Conservation (phyloP, 1,140 invertebrate genomes). For the Colletes latitarsis region DNA sequence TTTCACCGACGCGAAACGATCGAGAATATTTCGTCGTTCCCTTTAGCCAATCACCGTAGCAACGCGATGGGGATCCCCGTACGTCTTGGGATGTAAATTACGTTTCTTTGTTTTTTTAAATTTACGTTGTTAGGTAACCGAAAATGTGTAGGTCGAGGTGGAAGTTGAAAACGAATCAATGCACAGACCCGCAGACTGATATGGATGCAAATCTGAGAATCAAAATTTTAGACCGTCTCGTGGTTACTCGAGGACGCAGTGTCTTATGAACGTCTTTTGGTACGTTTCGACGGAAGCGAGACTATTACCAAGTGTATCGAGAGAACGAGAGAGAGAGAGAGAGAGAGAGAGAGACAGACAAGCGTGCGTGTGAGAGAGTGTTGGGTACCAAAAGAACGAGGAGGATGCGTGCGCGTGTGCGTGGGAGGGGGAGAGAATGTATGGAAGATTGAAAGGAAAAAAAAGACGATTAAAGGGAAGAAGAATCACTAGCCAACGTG, state of each 20-base stretch:
- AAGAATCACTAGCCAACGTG: slow-evolving; percentile 60
- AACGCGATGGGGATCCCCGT: background rate
- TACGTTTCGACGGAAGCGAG: background rate
- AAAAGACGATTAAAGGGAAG: slow-evolving; percentile 20
- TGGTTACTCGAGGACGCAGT: slow-evolving; percentile 39
- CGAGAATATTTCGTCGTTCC: background rate
- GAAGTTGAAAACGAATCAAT: slow-evolving; percentile 53
- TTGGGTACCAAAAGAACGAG: slow-evolving; percentile 8
- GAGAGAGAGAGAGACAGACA: slow-evolving; percentile 7
- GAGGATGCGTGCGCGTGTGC: slow-evolving; percentile 25
- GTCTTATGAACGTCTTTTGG: slow-evolving; percentile 45
- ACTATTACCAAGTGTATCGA: background rate
- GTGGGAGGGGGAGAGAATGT: slow-evolving; percentile 16
- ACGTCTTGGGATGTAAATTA: slow-evolving; percentile 35
- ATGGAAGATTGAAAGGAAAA: background rate
- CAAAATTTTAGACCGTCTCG: slow-evolving; percentile 64
- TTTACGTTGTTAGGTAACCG: slow-evolving; percentile 42
- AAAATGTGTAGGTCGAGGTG: slow-evolving; percentile 22
- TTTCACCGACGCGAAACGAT: background rate
- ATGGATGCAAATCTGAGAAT: slow-evolving; percentile 67
- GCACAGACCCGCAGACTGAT: slow-evolving; percentile 73
- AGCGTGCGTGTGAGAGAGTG: slow-evolving; percentile 11
- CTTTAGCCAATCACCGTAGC: background rate
- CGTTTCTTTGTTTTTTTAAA: slow-evolving; percentile 16
- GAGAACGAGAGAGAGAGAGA: slow-evolving; percentile 21